A percentile compares a stretch with the other conserved stretches of the same genome.
Conservation (phyloP, 2,888 invertebrate genomes). For the Agrochola lychnidis region DNA sequence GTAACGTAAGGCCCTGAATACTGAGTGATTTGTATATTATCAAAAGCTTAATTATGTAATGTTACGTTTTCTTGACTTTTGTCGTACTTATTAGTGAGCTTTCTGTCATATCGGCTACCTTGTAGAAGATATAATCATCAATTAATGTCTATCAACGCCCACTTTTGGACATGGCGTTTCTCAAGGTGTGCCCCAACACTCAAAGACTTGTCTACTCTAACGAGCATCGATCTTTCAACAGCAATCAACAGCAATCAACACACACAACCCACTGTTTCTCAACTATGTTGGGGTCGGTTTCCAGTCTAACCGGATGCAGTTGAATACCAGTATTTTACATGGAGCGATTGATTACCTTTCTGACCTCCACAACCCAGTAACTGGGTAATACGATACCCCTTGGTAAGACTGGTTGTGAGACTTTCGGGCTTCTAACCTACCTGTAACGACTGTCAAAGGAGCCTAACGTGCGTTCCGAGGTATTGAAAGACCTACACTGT, state of each 20-base stretch:
- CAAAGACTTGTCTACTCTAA: too few species aligned
- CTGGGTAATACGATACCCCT: too few species aligned
- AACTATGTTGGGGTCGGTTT: neutral
- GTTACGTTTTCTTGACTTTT: neutral
- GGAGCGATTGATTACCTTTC: too few species aligned
- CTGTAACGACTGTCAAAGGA: neutral
- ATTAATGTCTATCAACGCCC: neutral
- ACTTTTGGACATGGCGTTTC: neutral
- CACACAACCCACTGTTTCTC: too few species aligned
- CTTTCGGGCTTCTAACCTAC: neutral
- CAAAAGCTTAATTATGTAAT: neutral
- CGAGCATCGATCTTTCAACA: too few species aligned
- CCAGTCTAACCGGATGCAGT: neutral
- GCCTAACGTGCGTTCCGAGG: neutral
- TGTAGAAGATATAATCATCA: too few species aligned
- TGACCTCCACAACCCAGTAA: too few species aligned
- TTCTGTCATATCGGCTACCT: neutral
- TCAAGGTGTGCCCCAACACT: too few species aligned
- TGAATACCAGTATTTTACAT: neutral
- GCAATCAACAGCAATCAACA: too few species aligned
- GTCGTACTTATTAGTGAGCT: neutral
- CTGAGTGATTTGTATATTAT: slow-evolving; percentile 13
- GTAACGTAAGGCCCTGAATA: neutral
- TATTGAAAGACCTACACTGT: too few species aligned
- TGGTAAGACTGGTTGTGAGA: neutral